These are phyloP conservation scores for Vollenhovia emeryi DNA, from an alignment of 1,140 invertebrate species.

Conservation along the genomic window DNA sequence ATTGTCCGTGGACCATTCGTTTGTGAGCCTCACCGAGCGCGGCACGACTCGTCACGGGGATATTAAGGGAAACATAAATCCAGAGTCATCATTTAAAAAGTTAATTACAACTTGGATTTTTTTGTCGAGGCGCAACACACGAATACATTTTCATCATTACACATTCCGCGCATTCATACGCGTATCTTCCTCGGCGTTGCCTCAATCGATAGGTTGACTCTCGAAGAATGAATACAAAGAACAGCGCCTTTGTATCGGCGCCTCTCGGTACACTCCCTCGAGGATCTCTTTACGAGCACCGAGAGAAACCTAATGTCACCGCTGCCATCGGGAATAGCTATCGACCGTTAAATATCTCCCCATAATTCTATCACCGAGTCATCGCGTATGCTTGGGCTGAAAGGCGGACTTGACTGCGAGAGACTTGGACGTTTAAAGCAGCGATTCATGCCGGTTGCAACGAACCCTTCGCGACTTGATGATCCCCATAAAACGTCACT, in stretches of 20 bases:
- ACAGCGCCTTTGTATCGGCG: slow-evolving; percentile 34
- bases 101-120: slow-evolving; percentile 27
- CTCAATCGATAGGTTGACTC: slow-evolving; percentile 42
- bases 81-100: slow-evolving; percentile 17
- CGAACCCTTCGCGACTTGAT: neutral
- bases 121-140: neutral
- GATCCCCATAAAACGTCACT: neutral
- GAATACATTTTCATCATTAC: neutral
- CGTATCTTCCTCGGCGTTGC: neutral
- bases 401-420: slow-evolving; percentile 44
- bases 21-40: neutral
- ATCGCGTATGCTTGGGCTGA: neutral
- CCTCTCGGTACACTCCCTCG: slow-evolving; percentile 7
- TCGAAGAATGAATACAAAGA: slow-evolving; percentile 26
- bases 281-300: slow-evolving; percentile 6
- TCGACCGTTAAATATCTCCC: slow-evolving; percentile 11
- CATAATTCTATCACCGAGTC: slow-evolving; percentile 45
- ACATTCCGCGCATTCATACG: neutral
- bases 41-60: neutral
- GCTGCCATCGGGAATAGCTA: slow-evolving; percentile 14
- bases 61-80: neutral
- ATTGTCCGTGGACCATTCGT: neutral
- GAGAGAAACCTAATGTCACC: slow-evolving; percentile 63
- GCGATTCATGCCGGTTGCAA: slow-evolving; percentile 30
- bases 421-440: slow-evolving; percentile 35